Evolutionary conservation across 2,888 invertebrate genomes (phyloP), one percentile per base, ranked within the genome.

Genomic region (Apodemia hepburni): DNA sequence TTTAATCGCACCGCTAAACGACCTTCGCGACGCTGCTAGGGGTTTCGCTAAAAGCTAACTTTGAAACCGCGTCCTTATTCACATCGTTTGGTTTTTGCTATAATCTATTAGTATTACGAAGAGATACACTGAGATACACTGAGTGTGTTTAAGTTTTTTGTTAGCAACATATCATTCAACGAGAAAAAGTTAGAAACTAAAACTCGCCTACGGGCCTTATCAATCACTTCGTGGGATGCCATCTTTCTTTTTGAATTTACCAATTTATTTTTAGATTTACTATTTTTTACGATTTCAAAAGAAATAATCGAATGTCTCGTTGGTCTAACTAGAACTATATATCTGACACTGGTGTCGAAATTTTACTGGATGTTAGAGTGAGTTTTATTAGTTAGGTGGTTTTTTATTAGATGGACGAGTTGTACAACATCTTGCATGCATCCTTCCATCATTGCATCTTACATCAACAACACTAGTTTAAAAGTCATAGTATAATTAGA

Each of bases 171-270:
- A 51, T 51, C 18, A 18, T 51, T 51, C 49, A 18, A 51, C 18
- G 0, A 18, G 11, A 51, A 51, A 18, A 51, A 51, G 51, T 51
- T 51, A 22, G 22, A 51, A 51, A 51, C 51, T 51, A 22, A 51
- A 51, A 51, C 51, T 22, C 22, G 51, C 51, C 51, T 51, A 51
- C 51, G 51, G 51, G 22, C 51, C 51, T 12, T 51, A 51, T 51
- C 51, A 51, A 51, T 51, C 51, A 51, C 18, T 0, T 6, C 18
- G 12, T 17, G 8, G 5, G n/a, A 6, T 12, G 12, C 4, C 22
- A 9, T 51, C 22, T 22, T 51, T 12, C 51, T 22, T 51, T 22
- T 18, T n/a, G 5, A 22, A n/a, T 51, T 51, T 51, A 12, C 51
- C 11, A 22, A 22, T 51, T 17, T 45, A 47, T 47, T 47, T 47